Evolutionary conservation across 2,113 vertebrate species (phyloP).

Genomic region (Centropristis striata): DNA sequence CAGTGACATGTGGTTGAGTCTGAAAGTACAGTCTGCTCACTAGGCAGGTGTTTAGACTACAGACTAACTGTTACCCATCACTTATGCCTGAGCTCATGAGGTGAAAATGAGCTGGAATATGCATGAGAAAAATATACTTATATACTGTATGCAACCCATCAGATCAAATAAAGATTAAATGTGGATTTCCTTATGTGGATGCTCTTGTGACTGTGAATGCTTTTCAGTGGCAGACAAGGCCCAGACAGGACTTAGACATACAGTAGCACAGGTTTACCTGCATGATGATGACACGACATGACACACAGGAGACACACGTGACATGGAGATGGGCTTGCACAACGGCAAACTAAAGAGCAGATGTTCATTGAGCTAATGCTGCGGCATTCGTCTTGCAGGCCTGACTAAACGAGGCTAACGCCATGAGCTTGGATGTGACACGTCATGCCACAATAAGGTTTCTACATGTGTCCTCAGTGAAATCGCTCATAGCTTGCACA

Average conservation of each 20-base stretch:
- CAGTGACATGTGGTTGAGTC: slow-evolving; percentile 68
- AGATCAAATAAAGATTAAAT: slow-evolving; percentile 33
- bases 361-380: slow-evolving; percentile 31
- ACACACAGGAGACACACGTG: slow-evolving; percentile 43
- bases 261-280: slow-evolving; percentile 76
- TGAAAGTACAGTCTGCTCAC: slow-evolving; percentile 53
- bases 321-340: slow-evolving; percentile 60
- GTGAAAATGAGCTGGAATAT: slow-evolving; percentile 74
- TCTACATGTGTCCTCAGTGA: neutral
- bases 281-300: slow-evolving; percentile 48
- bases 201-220: slow-evolving; percentile 16
- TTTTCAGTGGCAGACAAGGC: slow-evolving; percentile 47
- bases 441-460: neutral
- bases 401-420: neutral
- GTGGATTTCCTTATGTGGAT: slow-evolving; percentile 19
- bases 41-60: slow-evolving; percentile 55
- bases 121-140: slow-evolving; percentile 63
- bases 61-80: slow-evolving; percentile 80
- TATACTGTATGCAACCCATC: slow-evolving; percentile 78
- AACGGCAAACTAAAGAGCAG: slow-evolving; percentile 51
- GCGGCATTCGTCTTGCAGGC: slow-evolving; percentile 2
- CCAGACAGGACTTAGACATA: slow-evolving; percentile 78
- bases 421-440: slow-evolving; percentile 10
- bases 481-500: neutral
- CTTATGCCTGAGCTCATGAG: slow-evolving; percentile 85